Evolutionary conservation across 2,797 vertebrate genomes (phyloP).

Genomic region (Varecia variegata): DNA sequence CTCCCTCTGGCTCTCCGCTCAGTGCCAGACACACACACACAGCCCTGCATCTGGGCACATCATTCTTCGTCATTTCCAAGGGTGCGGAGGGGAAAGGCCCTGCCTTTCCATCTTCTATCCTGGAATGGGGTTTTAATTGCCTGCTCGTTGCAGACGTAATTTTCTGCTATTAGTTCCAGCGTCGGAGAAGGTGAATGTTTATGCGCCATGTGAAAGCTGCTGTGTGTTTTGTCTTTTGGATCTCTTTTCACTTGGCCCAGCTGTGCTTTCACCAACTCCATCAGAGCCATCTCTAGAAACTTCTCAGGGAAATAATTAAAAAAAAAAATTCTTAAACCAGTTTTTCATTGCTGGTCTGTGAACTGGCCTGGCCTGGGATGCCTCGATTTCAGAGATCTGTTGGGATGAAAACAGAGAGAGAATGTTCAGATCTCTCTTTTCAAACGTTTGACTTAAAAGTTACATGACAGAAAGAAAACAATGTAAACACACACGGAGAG

Average conservation of each 20-base stretch:
- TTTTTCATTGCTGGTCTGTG: not conserved
- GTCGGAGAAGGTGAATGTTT: not conserved
- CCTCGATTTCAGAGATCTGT: not conserved
- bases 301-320: not conserved
- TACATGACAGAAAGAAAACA: not conserved
- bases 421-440: not conserved
- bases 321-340: not conserved
- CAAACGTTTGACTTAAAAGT: not conserved
- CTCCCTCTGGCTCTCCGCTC: not conserved
- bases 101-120: not conserved
- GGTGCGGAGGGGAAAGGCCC: not conserved
- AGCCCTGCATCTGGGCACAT: not conserved
- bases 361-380: not conserved
- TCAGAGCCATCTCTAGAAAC: not conserved
- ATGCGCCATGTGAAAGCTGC: accelerated
- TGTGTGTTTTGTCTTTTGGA: accelerated
- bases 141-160: not conserved
- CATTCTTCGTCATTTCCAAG: not conserved
- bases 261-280: not conserved
- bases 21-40: not conserved
- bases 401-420: no score
- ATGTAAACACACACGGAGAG: not conserved
- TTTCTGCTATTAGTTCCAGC: not conserved
- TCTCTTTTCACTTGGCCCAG: not conserved
- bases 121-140: not conserved